Evolutionary conservation across 2,888 invertebrate genomes (phyloP).

Genomic region (Aspidiotus rigidus): DNA sequence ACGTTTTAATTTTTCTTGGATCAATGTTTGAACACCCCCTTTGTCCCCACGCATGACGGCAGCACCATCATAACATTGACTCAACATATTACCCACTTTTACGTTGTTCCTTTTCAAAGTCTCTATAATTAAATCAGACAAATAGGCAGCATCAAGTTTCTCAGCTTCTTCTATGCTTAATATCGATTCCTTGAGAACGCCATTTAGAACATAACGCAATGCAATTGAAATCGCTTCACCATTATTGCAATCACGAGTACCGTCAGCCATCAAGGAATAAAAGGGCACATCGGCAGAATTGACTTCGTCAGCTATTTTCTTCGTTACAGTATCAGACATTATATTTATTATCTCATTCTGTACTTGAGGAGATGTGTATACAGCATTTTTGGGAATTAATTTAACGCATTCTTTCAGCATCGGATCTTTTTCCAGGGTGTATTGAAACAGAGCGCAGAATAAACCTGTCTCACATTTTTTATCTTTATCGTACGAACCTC

Average conservation of each 20-base stretch:
- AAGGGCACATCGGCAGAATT: neutral
- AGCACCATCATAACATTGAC: conserved; percentile 11
- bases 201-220: conserved; percentile 1
- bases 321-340: neutral
- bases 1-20: neutral
- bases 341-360: conserved; percentile 1
- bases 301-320: neutral
- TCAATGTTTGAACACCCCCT: neutral
- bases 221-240: neutral
- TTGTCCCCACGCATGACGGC: neutral
- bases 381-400: neutral
- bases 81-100: neutral
- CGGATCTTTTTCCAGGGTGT: neutral
- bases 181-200: neutral
- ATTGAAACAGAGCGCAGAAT: neutral
- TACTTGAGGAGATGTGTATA: neutral
- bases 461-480: neutral
- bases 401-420: neutral
- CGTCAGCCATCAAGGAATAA: neutral
- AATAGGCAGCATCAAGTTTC: neutral
- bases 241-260: neutral
- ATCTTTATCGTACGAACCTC: neutral
- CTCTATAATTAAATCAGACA: neutral
- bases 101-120: neutral
- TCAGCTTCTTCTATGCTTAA: neutral